phyloP scores from a whole-genome alignment of 2,797 vertebrate species.

The Botia kubotai region DNA sequence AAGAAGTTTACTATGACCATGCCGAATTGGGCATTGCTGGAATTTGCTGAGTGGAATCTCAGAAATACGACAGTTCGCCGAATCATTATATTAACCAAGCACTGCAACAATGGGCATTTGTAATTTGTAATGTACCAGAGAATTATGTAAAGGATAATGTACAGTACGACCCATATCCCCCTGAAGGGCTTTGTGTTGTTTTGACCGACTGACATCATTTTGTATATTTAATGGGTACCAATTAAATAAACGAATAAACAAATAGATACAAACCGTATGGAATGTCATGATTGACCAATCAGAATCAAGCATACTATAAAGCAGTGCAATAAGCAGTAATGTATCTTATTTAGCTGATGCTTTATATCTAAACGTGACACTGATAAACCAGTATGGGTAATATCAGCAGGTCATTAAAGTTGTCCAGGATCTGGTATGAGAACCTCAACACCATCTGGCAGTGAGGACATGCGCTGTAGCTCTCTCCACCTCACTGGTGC shows the following conservation, averaged over 20 bases:
- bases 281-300: too few relatives aligned
- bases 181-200: background rate
- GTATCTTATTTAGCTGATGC: too few relatives aligned
- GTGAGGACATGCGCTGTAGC: constrained; percentile 8
- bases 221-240: background rate
- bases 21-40: constrained; percentile 11
- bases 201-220: background rate
- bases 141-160: background rate
- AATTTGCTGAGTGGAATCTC: constrained; percentile 2
- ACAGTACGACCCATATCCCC: background rate
- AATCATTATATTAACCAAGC: background rate
- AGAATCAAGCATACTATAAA: too few relatives aligned
- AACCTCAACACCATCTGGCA: constrained; percentile 43
- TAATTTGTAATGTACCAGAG: background rate
- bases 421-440: constrained; percentile 21
- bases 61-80: background rate
- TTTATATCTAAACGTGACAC: background rate
- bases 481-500: constrained; percentile 15
- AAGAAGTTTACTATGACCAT: background rate
- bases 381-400: background rate
- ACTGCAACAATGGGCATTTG: background rate
- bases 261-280: background rate
- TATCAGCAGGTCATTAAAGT: constrained; percentile 24
- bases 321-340: too few relatives aligned
- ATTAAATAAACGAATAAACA: background rate